Conservation (phyloP, 2,888 invertebrate species). For the Flabesymbios commensalis region DNA sequence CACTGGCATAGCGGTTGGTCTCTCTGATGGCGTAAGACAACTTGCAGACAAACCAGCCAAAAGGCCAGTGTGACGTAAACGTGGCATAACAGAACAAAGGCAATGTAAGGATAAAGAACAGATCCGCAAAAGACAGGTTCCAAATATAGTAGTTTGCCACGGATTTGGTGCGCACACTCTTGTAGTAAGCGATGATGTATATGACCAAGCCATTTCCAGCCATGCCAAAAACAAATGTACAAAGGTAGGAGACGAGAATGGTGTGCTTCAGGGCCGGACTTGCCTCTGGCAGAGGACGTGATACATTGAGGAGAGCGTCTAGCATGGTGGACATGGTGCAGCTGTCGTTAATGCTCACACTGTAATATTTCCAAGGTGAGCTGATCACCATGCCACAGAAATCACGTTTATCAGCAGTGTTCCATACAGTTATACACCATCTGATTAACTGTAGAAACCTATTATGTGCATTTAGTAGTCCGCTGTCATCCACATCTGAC, state of each 20-base stretch:
- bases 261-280: not conserved
- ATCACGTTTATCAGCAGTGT: no score
- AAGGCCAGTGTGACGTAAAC: conserved; percentile 22
- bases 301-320: no score
- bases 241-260: conserved; percentile 2
- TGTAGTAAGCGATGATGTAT: conserved; percentile 11
- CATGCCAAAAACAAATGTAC: conserved; percentile 11
- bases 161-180: conserved; percentile 3
- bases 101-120: conserved; percentile 27
- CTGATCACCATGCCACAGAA: no score
- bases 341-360: no score
- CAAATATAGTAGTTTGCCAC: conserved; percentile 31
- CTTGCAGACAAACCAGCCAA: conserved; percentile 22
- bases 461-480: no score
- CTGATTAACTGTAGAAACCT: no score
- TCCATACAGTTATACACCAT: no score
- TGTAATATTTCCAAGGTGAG: no score
- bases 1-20: conserved; percentile 24
- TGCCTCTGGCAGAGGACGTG: no score
- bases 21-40: conserved; percentile 18
- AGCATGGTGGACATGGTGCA: no score
- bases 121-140: conserved; percentile 32
- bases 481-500: no score
- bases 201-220: conserved; percentile 16
- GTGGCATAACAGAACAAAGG: conserved; percentile 26